Percentiles rank a stretch among this genome's conserved stretches.
These are phyloP conservation scores for Orthosia incerta DNA, from an alignment of 2,888 invertebrate species.

Conservation along the genomic window DNA sequence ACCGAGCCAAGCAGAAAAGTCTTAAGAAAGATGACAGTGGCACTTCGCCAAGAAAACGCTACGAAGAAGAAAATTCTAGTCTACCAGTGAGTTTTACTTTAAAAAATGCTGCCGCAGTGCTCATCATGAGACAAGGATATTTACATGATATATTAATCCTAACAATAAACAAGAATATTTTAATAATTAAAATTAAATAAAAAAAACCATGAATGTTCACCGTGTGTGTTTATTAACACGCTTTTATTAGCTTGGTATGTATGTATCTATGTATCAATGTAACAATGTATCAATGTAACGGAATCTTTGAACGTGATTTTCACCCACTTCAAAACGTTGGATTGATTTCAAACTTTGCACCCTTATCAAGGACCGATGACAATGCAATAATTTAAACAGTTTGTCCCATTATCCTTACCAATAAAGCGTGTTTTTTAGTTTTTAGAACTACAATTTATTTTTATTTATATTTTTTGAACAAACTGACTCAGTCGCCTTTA, in stretches of 20 bases:
- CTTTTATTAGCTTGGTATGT: too few relatives aligned
- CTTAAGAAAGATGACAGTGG: conserved; percentile 29
- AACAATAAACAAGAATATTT: conserved; percentile 8
- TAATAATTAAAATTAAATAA: background rate
- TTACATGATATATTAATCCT: conserved; percentile 40
- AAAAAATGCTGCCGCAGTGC: conserved; percentile 58
- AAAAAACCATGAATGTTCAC: background rate
- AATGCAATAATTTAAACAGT: too few relatives aligned
- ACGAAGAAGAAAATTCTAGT: conserved; percentile 21
- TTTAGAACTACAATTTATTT: too few relatives aligned
- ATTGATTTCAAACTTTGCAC: too few relatives aligned
- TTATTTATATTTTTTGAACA: background rate
- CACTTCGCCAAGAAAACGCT: conserved; percentile 33
- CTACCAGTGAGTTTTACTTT: conserved; percentile 34
- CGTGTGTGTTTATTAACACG: too few relatives aligned
- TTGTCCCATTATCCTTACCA: too few relatives aligned
- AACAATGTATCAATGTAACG: too few relatives aligned
- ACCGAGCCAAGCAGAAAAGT: conserved; percentile 43
- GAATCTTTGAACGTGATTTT: too few relatives aligned
- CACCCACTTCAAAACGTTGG: too few relatives aligned
- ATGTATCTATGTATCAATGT: too few relatives aligned
- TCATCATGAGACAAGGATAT: conserved; percentile 47
- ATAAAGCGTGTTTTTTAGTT: too few relatives aligned
- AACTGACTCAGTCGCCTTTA: background rate
- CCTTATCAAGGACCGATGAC: too few relatives aligned